phyloP scores from a whole-genome alignment of 1,140 invertebrate species.

The Brachionus koreanus region DNA sequence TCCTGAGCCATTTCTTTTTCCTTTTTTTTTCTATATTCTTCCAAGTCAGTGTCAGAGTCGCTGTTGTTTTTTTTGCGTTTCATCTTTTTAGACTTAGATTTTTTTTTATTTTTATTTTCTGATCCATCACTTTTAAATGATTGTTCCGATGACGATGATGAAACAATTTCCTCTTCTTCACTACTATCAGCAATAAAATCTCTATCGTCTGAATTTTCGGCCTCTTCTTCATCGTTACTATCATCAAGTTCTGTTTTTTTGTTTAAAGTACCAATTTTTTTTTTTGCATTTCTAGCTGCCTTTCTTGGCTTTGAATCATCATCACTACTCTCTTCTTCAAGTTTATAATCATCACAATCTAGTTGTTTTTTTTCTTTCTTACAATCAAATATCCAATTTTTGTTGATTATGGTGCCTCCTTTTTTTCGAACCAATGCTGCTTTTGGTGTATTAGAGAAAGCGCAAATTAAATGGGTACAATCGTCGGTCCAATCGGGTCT shows the following conservation, averaged over 20 bases:
- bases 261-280: not conserved
- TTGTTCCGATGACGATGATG: not conserved
- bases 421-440: slow-evolving; percentile 62
- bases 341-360: slow-evolving; percentile 65
- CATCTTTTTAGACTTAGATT: slow-evolving; percentile 2
- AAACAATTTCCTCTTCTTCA: not conserved
- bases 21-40: slow-evolving; percentile 32
- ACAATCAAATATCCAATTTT: slow-evolving; percentile 73
- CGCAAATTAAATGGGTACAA: slow-evolving; percentile 83
- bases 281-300: slow-evolving; percentile 29
- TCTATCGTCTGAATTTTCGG: slow-evolving; percentile 42
- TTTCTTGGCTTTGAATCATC: slow-evolving; percentile 23
- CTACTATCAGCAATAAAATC: slow-evolving; percentile 31
- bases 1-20: not conserved
- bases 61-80: slow-evolving; percentile 1
- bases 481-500: slow-evolving; percentile 68
- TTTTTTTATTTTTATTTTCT: not conserved
- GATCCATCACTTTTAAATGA: slow-evolving; percentile 7
- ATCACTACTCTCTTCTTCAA: slow-evolving; percentile 44
- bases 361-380: slow-evolving; percentile 64
- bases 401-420: slow-evolving; percentile 68
- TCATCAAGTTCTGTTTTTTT: slow-evolving; percentile 30
- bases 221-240: slow-evolving; percentile 28
- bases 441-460: slow-evolving; percentile 81
- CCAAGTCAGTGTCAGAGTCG: slow-evolving; percentile 7